These are phyloP conservation scores for Scaptomyza montana DNA, from an alignment of 1,140 invertebrate genomes.

Conservation along the genomic window DNA sequence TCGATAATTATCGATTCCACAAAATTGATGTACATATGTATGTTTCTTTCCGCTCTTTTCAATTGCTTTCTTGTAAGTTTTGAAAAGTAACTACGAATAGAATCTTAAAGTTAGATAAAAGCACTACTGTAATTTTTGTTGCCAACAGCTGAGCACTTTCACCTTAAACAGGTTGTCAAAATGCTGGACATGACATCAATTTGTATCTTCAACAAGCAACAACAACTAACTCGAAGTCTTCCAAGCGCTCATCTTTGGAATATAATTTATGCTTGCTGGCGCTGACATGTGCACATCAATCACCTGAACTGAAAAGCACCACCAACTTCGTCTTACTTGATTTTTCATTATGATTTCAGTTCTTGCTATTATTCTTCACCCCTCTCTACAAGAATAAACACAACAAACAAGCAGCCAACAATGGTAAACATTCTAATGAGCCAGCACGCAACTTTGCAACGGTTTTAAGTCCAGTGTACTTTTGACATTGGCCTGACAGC, in stretches of 20 bases:
- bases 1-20: no score
- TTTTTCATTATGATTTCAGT: conserved; percentile 53
- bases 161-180: conserved; percentile 68
- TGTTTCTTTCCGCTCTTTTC: no score
- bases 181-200: conserved; percentile 70
- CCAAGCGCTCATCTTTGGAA: no score
- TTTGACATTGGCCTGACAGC: conserved; percentile 30
- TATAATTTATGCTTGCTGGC: conserved; percentile 74
- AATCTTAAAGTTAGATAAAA: no score
- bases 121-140: background rate
- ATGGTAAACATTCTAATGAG: conserved; percentile 65
- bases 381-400: background rate
- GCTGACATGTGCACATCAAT: conserved; percentile 75
- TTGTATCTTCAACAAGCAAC: conserved; percentile 63
- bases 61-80: no score
- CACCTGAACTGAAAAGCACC: conserved; percentile 42
- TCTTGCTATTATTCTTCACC: background rate
- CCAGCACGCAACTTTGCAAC: conserved; percentile 62
- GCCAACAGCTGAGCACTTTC: conserved; percentile 22
- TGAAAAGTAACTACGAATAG: no score
- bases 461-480: conserved; percentile 33
- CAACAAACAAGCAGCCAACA: conserved; percentile 8
- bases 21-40: no score
- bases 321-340: conserved; percentile 48
- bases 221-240: conserved; percentile 7